phyloP scores from a whole-genome alignment of 2,888 invertebrate genomes.

The Lobophora halterata region DNA sequence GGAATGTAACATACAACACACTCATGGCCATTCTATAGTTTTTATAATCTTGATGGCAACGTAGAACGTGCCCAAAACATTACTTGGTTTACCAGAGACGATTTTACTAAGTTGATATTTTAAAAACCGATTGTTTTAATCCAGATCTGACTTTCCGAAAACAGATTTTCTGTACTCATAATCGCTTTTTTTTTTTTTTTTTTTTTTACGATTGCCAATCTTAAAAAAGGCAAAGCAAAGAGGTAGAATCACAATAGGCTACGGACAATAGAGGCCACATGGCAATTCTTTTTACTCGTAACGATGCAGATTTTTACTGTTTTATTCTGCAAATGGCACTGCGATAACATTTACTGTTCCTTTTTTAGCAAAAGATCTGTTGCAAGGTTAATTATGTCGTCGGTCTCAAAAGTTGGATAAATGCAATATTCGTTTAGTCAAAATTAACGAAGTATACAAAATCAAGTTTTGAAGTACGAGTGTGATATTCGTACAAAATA shows the following conservation, averaged over 20 bases:
- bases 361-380: constrained; percentile 24
- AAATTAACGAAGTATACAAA: neutral
- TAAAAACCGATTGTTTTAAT: constrained; percentile 30
- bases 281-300: constrained; percentile 61
- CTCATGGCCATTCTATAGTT: too few species aligned
- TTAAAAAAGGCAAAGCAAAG: constrained; percentile 62
- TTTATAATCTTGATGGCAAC: constrained; percentile 5
- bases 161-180: constrained; percentile 57
- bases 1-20: too few species aligned
- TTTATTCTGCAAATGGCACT: constrained; percentile 50
- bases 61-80: neutral
- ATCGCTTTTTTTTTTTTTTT: too few species aligned
- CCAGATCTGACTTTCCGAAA: constrained; percentile 41
- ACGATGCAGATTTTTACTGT: constrained; percentile 66
- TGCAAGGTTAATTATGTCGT: constrained; percentile 15
- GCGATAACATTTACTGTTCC: constrained; percentile 44
- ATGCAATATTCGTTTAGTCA: constrained; percentile 6
- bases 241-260: constrained; percentile 64
- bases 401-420: constrained; percentile 3
- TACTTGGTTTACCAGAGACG: too few species aligned
- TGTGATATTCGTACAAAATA: too few species aligned
- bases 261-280: constrained; percentile 71
- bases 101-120: neutral
- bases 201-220: constrained; percentile 63
- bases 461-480: too few species aligned